Conservation (phyloP, 1,140 invertebrate genomes). For the Hetaerina americana region DNA sequence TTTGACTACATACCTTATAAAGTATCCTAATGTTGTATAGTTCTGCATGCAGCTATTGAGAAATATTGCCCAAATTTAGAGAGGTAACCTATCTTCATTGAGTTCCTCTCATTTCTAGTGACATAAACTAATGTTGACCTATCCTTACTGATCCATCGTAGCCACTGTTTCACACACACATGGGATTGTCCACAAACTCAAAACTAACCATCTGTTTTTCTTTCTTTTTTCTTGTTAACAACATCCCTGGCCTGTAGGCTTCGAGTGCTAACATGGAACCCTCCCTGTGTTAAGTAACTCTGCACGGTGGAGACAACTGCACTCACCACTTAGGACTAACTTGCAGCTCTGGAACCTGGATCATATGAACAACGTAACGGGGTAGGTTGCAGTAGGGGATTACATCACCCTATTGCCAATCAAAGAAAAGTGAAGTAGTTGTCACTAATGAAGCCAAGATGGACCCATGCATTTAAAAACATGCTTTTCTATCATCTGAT, state of each 20-base stretch:
- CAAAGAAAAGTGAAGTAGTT: neutral
- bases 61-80: neutral
- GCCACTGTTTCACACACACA: neutral
- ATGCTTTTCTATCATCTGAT: neutral
- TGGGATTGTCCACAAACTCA: neutral
- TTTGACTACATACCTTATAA: neutral
- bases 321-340: conserved; percentile 8
- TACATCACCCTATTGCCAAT: neutral
- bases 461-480: neutral
- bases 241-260: neutral
- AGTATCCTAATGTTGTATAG: neutral
- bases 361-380: neutral
- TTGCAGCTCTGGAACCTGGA: conserved; percentile 7
- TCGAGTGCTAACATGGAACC: conserved; percentile 4
- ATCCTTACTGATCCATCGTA: neutral
- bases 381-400: conserved; percentile 3
- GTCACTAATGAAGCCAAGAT: neutral
- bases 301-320: conserved; percentile 8
- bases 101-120: neutral
- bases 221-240: conserved; percentile 1
- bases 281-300: conserved; percentile 9
- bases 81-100: neutral
- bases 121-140: neutral
- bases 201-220: neutral
- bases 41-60: neutral